Evolutionary conservation across 2,113 vertebrate genomes (phyloP).

Genomic region (Albula glossodonta): DNA sequence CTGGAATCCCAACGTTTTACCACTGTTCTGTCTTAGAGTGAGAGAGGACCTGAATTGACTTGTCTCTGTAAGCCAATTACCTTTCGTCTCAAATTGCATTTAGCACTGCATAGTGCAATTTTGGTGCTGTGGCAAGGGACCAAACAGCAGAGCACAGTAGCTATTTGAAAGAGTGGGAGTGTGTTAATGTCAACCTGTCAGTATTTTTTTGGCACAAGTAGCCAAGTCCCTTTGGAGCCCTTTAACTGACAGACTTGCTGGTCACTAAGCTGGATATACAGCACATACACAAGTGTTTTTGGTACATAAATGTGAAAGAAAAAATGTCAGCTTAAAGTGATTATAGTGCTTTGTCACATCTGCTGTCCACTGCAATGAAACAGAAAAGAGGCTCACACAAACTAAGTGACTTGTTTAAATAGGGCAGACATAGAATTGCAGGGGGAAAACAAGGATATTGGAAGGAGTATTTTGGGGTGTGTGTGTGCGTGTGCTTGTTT

Average conservation of each 20-base stretch:
- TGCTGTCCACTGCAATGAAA: background rate
- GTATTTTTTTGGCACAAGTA: background rate
- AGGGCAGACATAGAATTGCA: background rate
- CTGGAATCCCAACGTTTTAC: background rate
- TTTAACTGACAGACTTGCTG: background rate
- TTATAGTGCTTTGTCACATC: background rate
- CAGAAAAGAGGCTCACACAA: background rate
- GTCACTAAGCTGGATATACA: background rate
- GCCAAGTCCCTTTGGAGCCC: background rate
- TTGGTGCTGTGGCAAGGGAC: background rate
- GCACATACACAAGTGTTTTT: background rate
- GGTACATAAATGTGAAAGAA: background rate
- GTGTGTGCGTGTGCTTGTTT: background rate
- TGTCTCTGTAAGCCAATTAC: background rate
- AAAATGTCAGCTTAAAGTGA: background rate
- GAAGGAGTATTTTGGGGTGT: background rate
- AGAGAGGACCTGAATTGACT: background rate
- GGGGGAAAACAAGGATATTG: background rate
- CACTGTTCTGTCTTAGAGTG: background rate
- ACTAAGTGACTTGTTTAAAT: background rate
- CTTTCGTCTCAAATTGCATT: background rate
- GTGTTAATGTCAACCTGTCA: background rate
- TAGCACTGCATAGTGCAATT: background rate
- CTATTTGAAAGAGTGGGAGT: background rate
- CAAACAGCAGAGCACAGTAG: background rate